Evolutionary conservation across 1,140 invertebrate genomes (phyloP).

Genomic region (Scylla paramamosain): DNA sequence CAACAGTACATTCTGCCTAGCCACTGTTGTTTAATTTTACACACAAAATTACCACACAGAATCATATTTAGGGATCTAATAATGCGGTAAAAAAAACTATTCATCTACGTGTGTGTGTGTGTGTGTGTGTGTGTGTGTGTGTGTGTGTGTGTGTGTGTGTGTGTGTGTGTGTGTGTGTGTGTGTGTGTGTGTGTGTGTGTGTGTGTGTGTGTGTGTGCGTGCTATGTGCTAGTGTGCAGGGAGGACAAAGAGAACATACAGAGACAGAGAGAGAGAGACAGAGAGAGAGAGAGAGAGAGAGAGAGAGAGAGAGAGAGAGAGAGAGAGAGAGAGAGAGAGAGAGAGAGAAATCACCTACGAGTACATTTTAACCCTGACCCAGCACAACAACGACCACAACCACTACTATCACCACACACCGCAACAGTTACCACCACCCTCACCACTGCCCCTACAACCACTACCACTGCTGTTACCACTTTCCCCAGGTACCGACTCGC

Average conservation of each 20-base stretch:
- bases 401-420: too few species aligned
- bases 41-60: too few species aligned
- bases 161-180: conserved; percentile 24
- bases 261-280: background rate
- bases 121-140: too few species aligned
- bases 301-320: background rate
- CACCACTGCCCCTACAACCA: too few species aligned
- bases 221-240: background rate
- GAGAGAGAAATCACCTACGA: too few species aligned
- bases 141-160: conserved; percentile 13
- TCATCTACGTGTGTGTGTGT: background rate
- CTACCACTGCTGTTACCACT: too few species aligned
- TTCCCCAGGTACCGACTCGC: background rate
- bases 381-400: too few species aligned
- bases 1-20: too few species aligned
- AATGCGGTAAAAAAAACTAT: background rate
- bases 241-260: too few species aligned
- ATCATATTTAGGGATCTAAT: background rate
- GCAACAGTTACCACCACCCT: too few species aligned
- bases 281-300: background rate
- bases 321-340: background rate
- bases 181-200: background rate
- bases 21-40: too few species aligned
- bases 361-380: too few species aligned
- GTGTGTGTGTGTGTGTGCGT: background rate